Base-by-base conservation (phyloP, 2,888 invertebrate species). In the Scaptomyza tumidula region DNA sequence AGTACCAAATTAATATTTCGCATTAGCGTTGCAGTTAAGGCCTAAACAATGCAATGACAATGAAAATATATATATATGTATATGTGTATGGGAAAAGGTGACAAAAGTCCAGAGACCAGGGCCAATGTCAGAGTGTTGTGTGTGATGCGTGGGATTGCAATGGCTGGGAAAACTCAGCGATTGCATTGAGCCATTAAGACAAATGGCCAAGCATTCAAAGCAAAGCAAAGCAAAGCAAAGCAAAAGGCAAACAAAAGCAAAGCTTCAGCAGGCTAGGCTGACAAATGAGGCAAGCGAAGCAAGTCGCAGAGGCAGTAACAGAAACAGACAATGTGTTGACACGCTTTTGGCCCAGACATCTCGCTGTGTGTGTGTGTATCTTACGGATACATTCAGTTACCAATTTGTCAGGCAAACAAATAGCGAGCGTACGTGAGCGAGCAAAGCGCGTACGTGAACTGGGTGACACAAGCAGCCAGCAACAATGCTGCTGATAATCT, bases 351-450 rank as follows among this genome's bases (percentile, higher is more conserved):
- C 67, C 73, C 49, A 41, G 45, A 16, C 41, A 46, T 37, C 39
- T 14, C 7, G 14, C 14, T 39, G 14, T 39, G 39, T 39, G 14
- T 41, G 10, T 41, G 37, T 37, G 60, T 55, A 54, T 69, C 68
- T 69, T 54, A 60, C 59, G 53, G 68, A 65, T 58, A 78, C 81
- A 78, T 68, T 77, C 80, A 80, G 75, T 79, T 82, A 71, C 81
- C 86, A 80, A 89, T 89, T 85, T 85, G 85, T 85, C 89, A 85
- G 71, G 52, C 55, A 75, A 75, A 85, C 88, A 85, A 85, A 85
- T 85, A 83, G 88, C 73, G 54, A n/a, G 58, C 53, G 89, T 85
- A 85, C 85, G 85, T 85, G 85, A 67, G 75, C 71, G 74, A 73
- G 72, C 78, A 65, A 56, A 56, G 76, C 74, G 69, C 62, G 86